phyloP scores from a whole-genome alignment of 2,888 invertebrate species.

The Ashinkailepas kermadecensis region DNA sequence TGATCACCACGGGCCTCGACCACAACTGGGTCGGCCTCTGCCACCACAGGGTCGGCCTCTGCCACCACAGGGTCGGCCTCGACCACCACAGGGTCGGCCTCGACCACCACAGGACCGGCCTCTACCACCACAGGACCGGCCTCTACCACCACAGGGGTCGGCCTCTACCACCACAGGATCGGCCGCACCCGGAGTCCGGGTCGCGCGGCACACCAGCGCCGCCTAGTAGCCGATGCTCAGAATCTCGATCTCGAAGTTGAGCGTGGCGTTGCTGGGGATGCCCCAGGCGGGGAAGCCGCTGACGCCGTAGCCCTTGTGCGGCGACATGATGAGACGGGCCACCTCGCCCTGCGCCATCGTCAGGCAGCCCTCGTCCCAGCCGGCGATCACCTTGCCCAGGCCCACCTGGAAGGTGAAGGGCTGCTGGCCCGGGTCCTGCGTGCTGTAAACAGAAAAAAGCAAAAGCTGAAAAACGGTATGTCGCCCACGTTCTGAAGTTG shows the following conservation, averaged over 20 bases:
- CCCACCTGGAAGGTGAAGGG: conserved; percentile 22
- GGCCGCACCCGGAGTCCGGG: too few relatives aligned
- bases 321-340: conserved; percentile 11
- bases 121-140: too few relatives aligned
- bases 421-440: conserved; percentile 15
- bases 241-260: conserved; percentile 21
- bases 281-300: conserved; percentile 18
- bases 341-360: conserved; percentile 1
- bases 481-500: too few relatives aligned
- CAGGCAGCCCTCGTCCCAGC: conserved; percentile 23
- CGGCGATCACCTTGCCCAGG: conserved; percentile 18
- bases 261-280: conserved; percentile 14
- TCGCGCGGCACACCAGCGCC: neutral
- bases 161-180: too few relatives aligned
- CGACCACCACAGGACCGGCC: too few relatives aligned
- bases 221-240: neutral
- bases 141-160: too few relatives aligned
- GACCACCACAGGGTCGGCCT: too few relatives aligned
- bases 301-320: conserved; percentile 16
- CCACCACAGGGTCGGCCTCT: too few relatives aligned
- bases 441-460: neutral
- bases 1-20: too few relatives aligned
- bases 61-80: too few relatives aligned
- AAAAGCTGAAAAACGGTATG: too few relatives aligned
- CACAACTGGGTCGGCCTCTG: too few relatives aligned